Percentiles rank a stretch among this genome's conserved stretches.
phyloP scores from a whole-genome alignment of 2,888 invertebrate species.

The Parnassius orleans region DNA sequence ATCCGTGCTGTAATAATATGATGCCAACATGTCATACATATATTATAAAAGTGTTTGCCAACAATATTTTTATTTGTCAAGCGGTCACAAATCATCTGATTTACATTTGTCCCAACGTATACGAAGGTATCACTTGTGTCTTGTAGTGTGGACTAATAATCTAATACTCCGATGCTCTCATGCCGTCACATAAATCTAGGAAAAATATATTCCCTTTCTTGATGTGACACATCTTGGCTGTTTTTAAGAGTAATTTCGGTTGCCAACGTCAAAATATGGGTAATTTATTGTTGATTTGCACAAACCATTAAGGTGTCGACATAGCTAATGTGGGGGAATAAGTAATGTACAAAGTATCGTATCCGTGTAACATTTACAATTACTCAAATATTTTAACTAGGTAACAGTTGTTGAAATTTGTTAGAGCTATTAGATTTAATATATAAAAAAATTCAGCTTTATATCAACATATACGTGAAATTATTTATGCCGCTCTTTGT shows the following conservation, averaged over 20 bases:
- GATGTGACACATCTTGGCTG: neutral
- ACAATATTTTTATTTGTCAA: slow-evolving; percentile 9
- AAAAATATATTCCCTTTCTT: no score
- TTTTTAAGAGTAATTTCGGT: slow-evolving; percentile 7
- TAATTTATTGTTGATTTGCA: slow-evolving; percentile 9
- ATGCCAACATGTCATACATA: slow-evolving; percentile 11
- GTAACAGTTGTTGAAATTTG: no score
- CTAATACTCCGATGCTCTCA: no score
- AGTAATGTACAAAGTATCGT: neutral
- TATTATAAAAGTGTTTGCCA: slow-evolving; percentile 9
- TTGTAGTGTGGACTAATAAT: neutral
- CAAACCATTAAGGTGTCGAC: slow-evolving; percentile 4
- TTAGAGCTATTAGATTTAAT: no score
- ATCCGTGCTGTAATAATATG: slow-evolving; percentile 5
- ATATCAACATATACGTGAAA: no score
- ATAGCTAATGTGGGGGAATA: neutral
- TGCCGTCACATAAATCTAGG: no score
- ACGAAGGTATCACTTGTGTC: neutral
- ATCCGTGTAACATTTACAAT: no score
- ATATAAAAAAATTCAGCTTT: no score
- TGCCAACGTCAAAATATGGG: slow-evolving; percentile 15
- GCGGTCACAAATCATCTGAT: slow-evolving; percentile 9
- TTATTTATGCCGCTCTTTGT: no score
- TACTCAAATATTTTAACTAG: no score
- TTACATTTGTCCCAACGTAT: slow-evolving; percentile 7